Evolutionary conservation across 2,797 vertebrate species (phyloP), one percentile per base, ranked within the genome.

Genomic region (Scarus forsteni): DNA sequence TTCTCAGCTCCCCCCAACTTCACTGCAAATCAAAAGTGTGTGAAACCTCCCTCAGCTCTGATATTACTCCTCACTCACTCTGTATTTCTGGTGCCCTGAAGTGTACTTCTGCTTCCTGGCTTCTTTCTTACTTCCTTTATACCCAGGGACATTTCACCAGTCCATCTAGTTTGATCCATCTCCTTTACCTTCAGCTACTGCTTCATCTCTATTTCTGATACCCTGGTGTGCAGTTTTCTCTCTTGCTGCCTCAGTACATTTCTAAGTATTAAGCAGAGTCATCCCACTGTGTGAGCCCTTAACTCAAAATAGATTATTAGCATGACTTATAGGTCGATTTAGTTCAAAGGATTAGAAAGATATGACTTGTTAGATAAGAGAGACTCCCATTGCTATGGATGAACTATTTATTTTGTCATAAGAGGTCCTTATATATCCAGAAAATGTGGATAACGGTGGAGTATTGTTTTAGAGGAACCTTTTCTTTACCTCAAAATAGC

Each of bases 101-200:
- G 1, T 70, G 58, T 14, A 13, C 27, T 49, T 50, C 58, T 45
- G 53, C 48, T 7, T 56, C 49, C 52, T 39, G n/a, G 14, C 40
- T 19, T 42, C 18, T 11, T 10, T 9, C 8, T 36, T 18, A 53
- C 13, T 6, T 36, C 15, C 12, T 6, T 12, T 12, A 9, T n/a
- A 62, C 58, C 18, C 18, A 10, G 45, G 10, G 15, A 53, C 53
- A 1, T 39, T 50, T 51, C 42, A 46, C 1, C 50, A 3, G 13
- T 53, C 55, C 52, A 48, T 35, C 60, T 13, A 44, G 16, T 72
- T 53, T 63, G 44, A 68, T 58, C 55, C 38, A 43, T 42, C 45
- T 70, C 34, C 46, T 68, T 58, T 49, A 56, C 52, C 52, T 44
- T 57, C 42, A 61, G 46, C 71, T 55, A 10, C 5, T 70, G 51